Conservation (phyloP, 2,113 vertebrate genomes). For the Zosterops pallidus region DNA sequence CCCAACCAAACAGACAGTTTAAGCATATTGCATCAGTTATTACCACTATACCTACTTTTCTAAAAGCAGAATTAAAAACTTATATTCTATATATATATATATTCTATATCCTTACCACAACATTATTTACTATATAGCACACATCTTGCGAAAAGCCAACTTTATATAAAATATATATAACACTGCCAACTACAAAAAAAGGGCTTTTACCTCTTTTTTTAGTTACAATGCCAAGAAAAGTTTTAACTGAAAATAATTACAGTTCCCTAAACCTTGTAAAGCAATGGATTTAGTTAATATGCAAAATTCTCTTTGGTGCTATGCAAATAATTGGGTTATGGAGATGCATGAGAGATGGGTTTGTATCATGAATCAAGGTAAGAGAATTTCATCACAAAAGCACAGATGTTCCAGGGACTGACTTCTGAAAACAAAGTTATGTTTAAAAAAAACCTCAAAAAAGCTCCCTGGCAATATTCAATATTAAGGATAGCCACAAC, state of each 20-base stretch:
- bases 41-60: too few relatives aligned
- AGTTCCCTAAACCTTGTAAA: background rate
- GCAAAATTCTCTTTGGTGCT: background rate
- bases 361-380: background rate
- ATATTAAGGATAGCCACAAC: background rate
- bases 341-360: background rate
- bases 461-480: background rate
- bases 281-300: background rate
- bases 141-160: too few relatives aligned
- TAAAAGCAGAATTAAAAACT: too few relatives aligned
- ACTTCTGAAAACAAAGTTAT: background rate
- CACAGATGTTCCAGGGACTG: background rate
- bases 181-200: background rate
- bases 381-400: background rate
- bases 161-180: too few relatives aligned
- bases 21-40: too few relatives aligned
- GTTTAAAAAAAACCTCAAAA: background rate
- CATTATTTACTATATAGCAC: too few relatives aligned
- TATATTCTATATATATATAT: too few relatives aligned
- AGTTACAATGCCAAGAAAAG: background rate
- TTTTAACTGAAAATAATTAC: background rate
- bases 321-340: background rate
- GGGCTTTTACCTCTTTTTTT: background rate
- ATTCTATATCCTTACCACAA: too few relatives aligned
- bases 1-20: too few relatives aligned